These are phyloP conservation scores for Sinocyclocheilus grahami DNA, from an alignment of 2,113 vertebrate genomes.

Conservation along the genomic window DNA sequence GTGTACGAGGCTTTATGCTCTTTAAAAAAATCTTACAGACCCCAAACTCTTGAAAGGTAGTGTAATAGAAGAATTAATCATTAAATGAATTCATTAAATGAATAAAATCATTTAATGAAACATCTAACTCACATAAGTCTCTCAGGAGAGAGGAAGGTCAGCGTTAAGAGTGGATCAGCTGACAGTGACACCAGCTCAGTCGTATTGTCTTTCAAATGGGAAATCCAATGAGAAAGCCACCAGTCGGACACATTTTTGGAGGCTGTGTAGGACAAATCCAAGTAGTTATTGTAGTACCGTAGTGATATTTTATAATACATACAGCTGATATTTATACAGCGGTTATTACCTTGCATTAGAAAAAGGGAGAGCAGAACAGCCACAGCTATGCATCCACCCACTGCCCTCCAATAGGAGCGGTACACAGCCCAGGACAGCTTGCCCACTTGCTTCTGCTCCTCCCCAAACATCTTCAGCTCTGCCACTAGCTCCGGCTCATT, in stretches of 20 bases:
- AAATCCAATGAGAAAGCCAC: constrained; percentile 98
- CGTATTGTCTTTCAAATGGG: constrained; percentile 75
- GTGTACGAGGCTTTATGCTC: not conserved
- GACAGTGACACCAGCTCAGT: constrained; percentile 41
- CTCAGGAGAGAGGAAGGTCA: constrained; percentile 79
- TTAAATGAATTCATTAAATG: not conserved
- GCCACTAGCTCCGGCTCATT: constrained; percentile 53
- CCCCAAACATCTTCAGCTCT: constrained; percentile 58
- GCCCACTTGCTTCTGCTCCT: constrained; percentile 89
- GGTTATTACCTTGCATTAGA: constrained; percentile 90
- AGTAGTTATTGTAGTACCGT: not conserved
- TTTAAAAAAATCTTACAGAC: not conserved
- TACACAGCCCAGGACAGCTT: constrained; percentile 88
- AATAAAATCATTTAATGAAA: not conserved
- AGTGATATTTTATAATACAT: not conserved
- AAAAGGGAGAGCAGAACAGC: constrained; percentile 83
- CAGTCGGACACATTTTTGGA: constrained; percentile 92
- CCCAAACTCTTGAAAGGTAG: not conserved
- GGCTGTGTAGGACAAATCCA: constrained; percentile 68
- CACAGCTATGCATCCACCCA: constrained; percentile 78
- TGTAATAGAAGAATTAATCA: not conserved
- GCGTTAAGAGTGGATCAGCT: constrained; percentile 61
- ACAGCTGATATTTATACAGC: not conserved
- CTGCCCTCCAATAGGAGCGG: constrained; percentile 84
- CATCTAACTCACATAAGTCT: constrained; percentile 76